Evolutionary conservation across 2,888 invertebrate genomes (phyloP).

Genomic region (Vesta saturnalis): DNA sequence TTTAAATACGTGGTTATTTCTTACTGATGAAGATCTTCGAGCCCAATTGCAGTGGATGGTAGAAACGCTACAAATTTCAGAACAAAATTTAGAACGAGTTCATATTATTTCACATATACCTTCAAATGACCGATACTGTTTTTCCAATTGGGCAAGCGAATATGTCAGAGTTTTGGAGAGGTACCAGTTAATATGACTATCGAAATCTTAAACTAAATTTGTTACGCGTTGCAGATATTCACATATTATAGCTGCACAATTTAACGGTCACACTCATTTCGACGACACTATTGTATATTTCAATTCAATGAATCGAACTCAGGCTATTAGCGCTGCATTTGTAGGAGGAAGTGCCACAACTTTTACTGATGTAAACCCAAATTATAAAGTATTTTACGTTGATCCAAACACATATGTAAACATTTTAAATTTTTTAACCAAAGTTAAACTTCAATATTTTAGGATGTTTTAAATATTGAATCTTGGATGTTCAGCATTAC

Average conservation of each 20-base stretch:
- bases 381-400: slow-evolving; percentile 55
- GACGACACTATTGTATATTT: slow-evolving; percentile 81
- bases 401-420: slow-evolving; percentile 54
- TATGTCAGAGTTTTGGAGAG: slow-evolving; percentile 74
- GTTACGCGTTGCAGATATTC: slow-evolving; percentile 73
- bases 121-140: slow-evolving; percentile 72
- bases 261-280: slow-evolving; percentile 84
- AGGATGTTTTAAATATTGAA: slow-evolving; percentile 71
- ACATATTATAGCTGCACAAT: slow-evolving; percentile 84
- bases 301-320: slow-evolving; percentile 62
- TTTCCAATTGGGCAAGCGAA: slow-evolving; percentile 75
- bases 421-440: too few relatives aligned
- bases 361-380: slow-evolving; percentile 68
- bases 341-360: slow-evolving; percentile 86
- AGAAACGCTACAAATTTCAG: slow-evolving; percentile 49
- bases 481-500: slow-evolving; percentile 82
- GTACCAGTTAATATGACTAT: slow-evolving; percentile 59
- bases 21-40: slow-evolving; percentile 75
- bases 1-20: slow-evolving; percentile 68
- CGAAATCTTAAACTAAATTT: background rate
- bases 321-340: slow-evolving; percentile 77
- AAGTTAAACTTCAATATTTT: too few relatives aligned
- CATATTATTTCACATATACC: slow-evolving; percentile 89
- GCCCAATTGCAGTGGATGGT: slow-evolving; percentile 86
- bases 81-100: slow-evolving; percentile 76